Evolutionary conservation across 2,797 vertebrate genomes (phyloP).

Genomic region (Takifugu rubripes): DNA sequence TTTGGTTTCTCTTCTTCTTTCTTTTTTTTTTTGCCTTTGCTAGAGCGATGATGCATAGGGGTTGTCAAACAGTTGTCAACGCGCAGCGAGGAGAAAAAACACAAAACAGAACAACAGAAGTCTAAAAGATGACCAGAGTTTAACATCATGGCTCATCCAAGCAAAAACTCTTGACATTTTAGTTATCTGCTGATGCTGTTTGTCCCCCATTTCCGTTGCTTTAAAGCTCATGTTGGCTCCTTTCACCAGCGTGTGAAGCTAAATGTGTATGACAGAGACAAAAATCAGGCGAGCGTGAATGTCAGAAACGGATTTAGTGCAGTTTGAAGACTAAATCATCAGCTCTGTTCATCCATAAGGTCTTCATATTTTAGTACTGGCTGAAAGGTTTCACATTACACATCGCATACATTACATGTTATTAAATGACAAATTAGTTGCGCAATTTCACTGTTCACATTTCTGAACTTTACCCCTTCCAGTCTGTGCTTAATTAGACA

Average conservation of each 20-base stretch:
- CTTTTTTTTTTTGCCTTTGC: slow-evolving; percentile 29
- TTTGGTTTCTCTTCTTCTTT: slow-evolving; percentile 32
- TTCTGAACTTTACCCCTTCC: slow-evolving; percentile 31
- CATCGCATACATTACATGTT: slow-evolving; percentile 28
- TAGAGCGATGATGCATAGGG: slow-evolving; percentile 48
- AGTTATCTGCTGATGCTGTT: slow-evolving; percentile 25
- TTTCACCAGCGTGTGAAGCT: slow-evolving; percentile 25
- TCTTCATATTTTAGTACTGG: slow-evolving; percentile 9
- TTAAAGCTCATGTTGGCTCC: slow-evolving; percentile 22
- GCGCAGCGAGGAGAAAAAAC: slow-evolving; percentile 12
- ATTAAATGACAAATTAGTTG: slow-evolving; percentile 18
- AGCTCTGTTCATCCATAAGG: slow-evolving; percentile 20
- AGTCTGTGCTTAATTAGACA: slow-evolving; percentile 33
- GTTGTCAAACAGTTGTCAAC: slow-evolving; percentile 49
- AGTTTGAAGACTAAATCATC: slow-evolving; percentile 25
- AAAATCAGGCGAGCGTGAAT: slow-evolving; percentile 39
- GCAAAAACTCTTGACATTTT: slow-evolving; percentile 38
- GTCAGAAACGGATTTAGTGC: slow-evolving; percentile 49
- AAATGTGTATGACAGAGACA: slow-evolving; percentile 41
- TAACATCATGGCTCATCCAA: background rate
- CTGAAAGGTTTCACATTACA: slow-evolving; percentile 39
- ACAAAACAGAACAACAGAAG: slow-evolving; percentile 7
- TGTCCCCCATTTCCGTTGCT: slow-evolving; percentile 4
- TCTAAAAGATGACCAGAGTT: slow-evolving; percentile 28
- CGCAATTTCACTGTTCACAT: slow-evolving; percentile 20